Evolutionary conservation across 2,888 invertebrate genomes (phyloP).

Genomic region (Hydrotaea diabolus): DNA sequence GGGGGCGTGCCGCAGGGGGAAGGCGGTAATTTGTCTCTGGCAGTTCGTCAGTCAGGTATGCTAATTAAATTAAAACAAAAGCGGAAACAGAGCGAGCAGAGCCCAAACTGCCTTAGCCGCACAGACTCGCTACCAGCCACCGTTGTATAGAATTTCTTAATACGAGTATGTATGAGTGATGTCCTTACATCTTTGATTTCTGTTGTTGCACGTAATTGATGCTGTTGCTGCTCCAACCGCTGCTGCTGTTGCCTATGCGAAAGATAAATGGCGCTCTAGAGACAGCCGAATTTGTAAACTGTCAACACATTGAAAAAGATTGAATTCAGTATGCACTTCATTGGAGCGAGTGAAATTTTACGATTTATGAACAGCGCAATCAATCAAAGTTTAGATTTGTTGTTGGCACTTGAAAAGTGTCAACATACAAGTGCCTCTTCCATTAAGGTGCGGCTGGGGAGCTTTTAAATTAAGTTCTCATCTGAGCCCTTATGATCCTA

Average conservation of each 20-base stretch:
- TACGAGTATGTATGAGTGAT: not conserved
- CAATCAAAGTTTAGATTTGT: conserved; percentile 15
- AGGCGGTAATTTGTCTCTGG: conserved; percentile 47
- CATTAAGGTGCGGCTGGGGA: too few species aligned
- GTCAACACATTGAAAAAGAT: conserved; percentile 16
- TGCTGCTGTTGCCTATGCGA: not conserved
- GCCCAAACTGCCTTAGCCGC: not conserved
- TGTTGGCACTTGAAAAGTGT: not conserved
- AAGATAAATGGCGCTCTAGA: not conserved
- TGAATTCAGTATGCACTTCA: not conserved
- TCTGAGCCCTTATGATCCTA: too few species aligned
- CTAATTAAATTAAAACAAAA: conserved; percentile 62
- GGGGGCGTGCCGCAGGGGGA: too few species aligned
- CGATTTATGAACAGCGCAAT: conserved; percentile 15
- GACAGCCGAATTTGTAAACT: conserved; percentile 22
- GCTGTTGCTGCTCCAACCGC: not conserved
- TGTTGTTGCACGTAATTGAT: conserved; percentile 21
- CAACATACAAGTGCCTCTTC: not conserved
- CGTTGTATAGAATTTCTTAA: conserved; percentile 21
- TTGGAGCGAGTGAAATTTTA: not conserved
- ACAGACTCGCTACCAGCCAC: not conserved
- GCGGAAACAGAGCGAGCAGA: not conserved
- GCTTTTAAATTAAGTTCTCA: too few species aligned
- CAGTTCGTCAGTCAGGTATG: conserved; percentile 55
- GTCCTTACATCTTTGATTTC: conserved; percentile 15